Conservation (phyloP, 2,113 vertebrate species). For the Xiphophorus couchianus region DNA sequence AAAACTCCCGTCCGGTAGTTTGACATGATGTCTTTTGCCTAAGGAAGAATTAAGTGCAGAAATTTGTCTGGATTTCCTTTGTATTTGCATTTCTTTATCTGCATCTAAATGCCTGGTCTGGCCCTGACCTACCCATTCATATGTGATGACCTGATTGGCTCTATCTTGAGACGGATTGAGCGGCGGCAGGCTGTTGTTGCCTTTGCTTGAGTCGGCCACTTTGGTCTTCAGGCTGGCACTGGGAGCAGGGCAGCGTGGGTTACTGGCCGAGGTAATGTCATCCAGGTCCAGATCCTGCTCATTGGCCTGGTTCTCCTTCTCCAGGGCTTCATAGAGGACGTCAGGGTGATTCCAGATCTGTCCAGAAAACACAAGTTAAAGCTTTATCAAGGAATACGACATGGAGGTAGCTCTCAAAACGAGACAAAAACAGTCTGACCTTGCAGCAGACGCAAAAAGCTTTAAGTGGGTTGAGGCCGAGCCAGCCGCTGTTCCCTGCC, state of each 20-base stretch:
- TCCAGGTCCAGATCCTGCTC: conserved; percentile 97
- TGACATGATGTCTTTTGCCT: conserved; percentile 95
- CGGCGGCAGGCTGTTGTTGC: conserved; percentile 79
- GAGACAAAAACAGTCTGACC: conserved; percentile 71
- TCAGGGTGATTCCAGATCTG: conserved; percentile 99
- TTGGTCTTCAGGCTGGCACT: conserved; percentile 88
- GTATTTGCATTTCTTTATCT: neutral
- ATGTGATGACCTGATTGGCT: conserved; percentile 96
- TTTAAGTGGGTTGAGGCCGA: conserved; percentile 96
- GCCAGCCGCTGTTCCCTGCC: conserved; percentile 96
- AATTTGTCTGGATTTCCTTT: neutral
- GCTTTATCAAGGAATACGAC: neutral
- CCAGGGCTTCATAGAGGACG: conserved; percentile 93
- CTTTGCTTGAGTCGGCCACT: conserved; percentile 86
- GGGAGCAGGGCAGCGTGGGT: conserved; percentile 84
- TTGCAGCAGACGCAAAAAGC: conserved; percentile 99
- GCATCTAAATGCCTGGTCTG: neutral
- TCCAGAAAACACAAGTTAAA: neutral
- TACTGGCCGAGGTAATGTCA: conserved; percentile 87
- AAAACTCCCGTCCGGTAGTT: conserved; percentile 91
- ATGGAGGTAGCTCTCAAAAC: neutral
- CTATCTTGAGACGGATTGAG: conserved; percentile 91
- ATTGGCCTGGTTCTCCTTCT: conserved; percentile 94
- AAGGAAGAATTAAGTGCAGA: neutral
- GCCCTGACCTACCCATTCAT: conserved; percentile 89